Evolutionary conservation across 2,888 invertebrate species (phyloP), one percentile per base, ranked within the genome.

Genomic region (Diachrysia chrysitis): DNA sequence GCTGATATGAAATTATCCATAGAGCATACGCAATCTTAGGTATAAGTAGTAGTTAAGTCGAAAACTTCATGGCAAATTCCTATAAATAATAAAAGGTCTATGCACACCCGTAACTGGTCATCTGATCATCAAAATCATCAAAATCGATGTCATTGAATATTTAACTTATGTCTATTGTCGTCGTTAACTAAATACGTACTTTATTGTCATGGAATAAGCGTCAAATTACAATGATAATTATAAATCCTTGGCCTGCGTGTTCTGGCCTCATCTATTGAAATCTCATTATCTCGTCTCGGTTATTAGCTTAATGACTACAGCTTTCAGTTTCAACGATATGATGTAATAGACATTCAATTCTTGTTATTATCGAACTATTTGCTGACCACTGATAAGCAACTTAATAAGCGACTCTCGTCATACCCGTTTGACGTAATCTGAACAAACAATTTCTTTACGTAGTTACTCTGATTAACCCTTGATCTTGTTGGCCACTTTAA

Each of bases 361-460:
- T 37, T 66, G 51, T 32, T 54, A 48, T 66, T 66, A 53, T 58
- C 48, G 58, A 72, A 66, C 55, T 54, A 62, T 59, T 62, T 58
- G 46, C 37, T 37, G 37, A 16, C 37, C 32, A 61, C 51, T 71
- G 71, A 73, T 66, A 71, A 78, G 55, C 63, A 60, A 62, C 61
- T 14, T 14, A 51, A 46, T 58, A 63, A 29, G 57, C 55, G 62
- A 69, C 53, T 32, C 42, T 19, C 46, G 54, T 73, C 78, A 83
- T 78, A 73, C 77, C 70, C 79, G 67, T 62, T 73, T 82, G 78
- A 82, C 74, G 86, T 81, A 83, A 85, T 62, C 59, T 55, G 51
- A 58, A 73, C 67, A 79, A 80, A 79, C 63, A 70, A 67, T 83
- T 85, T 77, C 80, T 71, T 67, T 76, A 71, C 42, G 48, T 42